Evolutionary conservation across 2,888 invertebrate species (phyloP).

Genomic region (Ganaspis brasiliensis): DNA sequence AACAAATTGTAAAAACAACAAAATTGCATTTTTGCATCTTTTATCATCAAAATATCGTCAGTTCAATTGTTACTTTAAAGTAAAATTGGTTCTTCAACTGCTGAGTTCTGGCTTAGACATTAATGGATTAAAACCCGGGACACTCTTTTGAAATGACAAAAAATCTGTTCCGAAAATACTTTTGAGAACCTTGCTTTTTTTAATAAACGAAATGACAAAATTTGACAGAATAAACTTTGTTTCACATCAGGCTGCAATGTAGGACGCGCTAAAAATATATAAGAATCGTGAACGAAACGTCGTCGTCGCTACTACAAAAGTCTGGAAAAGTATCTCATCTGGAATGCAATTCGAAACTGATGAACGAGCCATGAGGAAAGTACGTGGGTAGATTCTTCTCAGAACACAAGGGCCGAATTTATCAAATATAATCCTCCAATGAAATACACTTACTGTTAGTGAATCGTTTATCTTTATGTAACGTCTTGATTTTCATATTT

Average conservation of each 20-base stretch:
- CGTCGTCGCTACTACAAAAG: constrained; percentile 13
- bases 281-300: constrained; percentile 28
- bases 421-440: constrained; percentile 16
- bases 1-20: too few species aligned
- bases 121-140: too few species aligned
- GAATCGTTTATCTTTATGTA: constrained; percentile 9
- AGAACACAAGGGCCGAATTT: constrained; percentile 1
- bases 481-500: neutral
- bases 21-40: too few species aligned
- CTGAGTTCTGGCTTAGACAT: too few species aligned
- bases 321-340: constrained; percentile 26
- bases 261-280: constrained; percentile 34
- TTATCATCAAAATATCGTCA: too few species aligned
- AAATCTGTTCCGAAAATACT: neutral
- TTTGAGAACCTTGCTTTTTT: neutral
- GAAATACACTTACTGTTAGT: neutral
- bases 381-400: constrained; percentile 12
- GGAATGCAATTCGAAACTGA: constrained; percentile 17
- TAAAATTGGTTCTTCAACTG: too few species aligned
- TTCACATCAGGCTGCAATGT: constrained; percentile 21
- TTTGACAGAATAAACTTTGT: constrained; percentile 20
- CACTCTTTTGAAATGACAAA: neutral
- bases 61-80: too few species aligned
- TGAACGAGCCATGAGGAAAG: neutral
- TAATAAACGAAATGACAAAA: neutral